Base-by-base conservation (phyloP, 2,797 vertebrate genomes). In the Gallinago nigripennis region DNA sequence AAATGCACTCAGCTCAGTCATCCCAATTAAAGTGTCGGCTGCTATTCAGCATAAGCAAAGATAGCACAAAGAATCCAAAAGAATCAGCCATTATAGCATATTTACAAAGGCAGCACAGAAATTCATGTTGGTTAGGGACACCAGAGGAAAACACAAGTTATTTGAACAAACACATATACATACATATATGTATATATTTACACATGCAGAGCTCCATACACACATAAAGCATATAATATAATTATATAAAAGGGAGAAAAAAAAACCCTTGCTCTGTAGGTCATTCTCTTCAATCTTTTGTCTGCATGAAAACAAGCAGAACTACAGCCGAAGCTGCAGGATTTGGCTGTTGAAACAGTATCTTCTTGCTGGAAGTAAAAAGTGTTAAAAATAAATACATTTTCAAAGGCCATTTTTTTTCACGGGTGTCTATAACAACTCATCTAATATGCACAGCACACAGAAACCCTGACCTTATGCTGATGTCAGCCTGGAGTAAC, bases 391-490 rank as follows among this genome's bases (percentile, higher is more conserved):
- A 93, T 16, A 82, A 88, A 56, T 7, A 70, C 10, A 50, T 48
- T 70, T 81, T 86, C 78, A 75, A 77, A 85, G 19, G 64, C 30
- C 5, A 3, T 3, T 69, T 82, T 82, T 86, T 86, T 87, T 58
- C 90, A 84, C 5, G 27, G 30, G 76, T 84, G 68, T 50, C 95
- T 95, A 19, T 88, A 94, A 86, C 90, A 96, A 66, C 93, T 97
- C 90, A 90, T 97, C 68, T 71, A 78, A 83, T 64, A 97, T 95
- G 95, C 96, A 81, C 3, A 94, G 95, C 94, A 93, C 88, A 82
- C 76, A 82, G 31, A 86, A 92, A 92, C 57, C 72, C 83, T 56
- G 64, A 73, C 57, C 35, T 69, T 61, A n/a, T 1, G 4, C n/a
- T 90, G 82, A 21, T 96, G 83, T 73, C 83, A 88, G 75, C 24